These are phyloP conservation scores for Caenorhabditis brenneri DNA, from an alignment of 1,140 invertebrate species.

Conservation along the genomic window DNA sequence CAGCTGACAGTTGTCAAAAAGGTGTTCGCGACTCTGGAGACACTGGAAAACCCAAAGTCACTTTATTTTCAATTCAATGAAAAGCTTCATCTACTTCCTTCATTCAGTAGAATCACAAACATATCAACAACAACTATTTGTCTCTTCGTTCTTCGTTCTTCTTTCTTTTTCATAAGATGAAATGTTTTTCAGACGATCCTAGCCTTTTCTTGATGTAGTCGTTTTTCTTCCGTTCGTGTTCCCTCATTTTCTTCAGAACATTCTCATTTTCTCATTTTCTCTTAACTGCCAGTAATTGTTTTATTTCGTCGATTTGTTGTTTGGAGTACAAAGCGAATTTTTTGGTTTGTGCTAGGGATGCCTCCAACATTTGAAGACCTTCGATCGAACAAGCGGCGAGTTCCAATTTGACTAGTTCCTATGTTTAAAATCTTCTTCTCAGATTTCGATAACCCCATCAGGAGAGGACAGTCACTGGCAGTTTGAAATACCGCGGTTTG, in stretches of 20 bases:
- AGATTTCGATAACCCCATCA: too few species aligned
- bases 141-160: not conserved
- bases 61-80: not conserved
- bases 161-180: not conserved
- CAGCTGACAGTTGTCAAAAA: conserved; percentile 38
- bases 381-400: too few species aligned
- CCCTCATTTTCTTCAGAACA: not conserved
- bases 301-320: too few species aligned
- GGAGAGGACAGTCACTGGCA: too few species aligned
- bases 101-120: not conserved
- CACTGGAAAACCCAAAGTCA: not conserved
- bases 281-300: too few species aligned
- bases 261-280: not conserved
- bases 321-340: too few species aligned
- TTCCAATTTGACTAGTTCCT: too few species aligned
- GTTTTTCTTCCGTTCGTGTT: not conserved
- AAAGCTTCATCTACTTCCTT: not conserved
- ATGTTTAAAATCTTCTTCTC: too few species aligned
- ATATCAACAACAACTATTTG: not conserved
- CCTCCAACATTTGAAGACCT: too few species aligned
- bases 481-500: too few species aligned
- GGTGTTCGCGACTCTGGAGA: not conserved
- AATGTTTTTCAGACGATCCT: not conserved
- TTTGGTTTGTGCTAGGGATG: too few species aligned
- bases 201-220: not conserved